Conservation (phyloP, 2,797 vertebrate genomes). For the Ctenopoma kingsleyae region DNA sequence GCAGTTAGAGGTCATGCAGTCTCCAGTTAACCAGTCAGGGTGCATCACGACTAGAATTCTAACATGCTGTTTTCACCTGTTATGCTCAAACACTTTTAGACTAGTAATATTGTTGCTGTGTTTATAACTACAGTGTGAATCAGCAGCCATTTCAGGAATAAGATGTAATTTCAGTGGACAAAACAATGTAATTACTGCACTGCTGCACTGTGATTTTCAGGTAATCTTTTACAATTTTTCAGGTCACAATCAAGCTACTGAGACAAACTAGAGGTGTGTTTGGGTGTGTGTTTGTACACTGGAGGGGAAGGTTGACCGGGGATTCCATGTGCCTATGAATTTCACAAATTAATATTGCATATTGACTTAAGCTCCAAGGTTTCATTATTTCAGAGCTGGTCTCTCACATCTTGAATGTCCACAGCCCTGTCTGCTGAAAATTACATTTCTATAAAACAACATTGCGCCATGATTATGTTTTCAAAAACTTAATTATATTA, state of each 20-base stretch:
- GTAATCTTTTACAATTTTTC: slow-evolving; percentile 15
- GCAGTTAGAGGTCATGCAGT: slow-evolving; percentile 12
- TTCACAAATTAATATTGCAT: slow-evolving; percentile 31
- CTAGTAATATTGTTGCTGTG: not conserved
- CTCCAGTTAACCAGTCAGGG: not conserved
- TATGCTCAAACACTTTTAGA: not conserved
- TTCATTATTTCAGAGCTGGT: slow-evolving; percentile 12
- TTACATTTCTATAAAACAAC: no score
- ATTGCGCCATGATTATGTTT: no score
- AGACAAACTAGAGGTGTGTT: not conserved
- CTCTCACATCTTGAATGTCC: not conserved
- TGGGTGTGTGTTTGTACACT: slow-evolving; percentile 3
- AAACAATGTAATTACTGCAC: slow-evolving; percentile 10
- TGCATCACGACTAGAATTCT: not conserved
- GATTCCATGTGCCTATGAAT: not conserved
- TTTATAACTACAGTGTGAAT: slow-evolving; percentile 5
- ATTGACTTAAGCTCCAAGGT: slow-evolving; percentile 9
- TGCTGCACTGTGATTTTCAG: slow-evolving; percentile 1
- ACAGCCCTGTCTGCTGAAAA: no score
- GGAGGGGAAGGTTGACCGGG: not conserved
- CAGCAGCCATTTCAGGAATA: not conserved
- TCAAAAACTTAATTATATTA: no score
- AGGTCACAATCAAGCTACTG: slow-evolving; percentile 11
- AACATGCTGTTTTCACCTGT: not conserved
- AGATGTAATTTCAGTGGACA: not conserved